These are phyloP conservation scores for Neolamprologus modestus DNA, from an alignment of 2,113 vertebrate genomes.

Conservation along the genomic window DNA sequence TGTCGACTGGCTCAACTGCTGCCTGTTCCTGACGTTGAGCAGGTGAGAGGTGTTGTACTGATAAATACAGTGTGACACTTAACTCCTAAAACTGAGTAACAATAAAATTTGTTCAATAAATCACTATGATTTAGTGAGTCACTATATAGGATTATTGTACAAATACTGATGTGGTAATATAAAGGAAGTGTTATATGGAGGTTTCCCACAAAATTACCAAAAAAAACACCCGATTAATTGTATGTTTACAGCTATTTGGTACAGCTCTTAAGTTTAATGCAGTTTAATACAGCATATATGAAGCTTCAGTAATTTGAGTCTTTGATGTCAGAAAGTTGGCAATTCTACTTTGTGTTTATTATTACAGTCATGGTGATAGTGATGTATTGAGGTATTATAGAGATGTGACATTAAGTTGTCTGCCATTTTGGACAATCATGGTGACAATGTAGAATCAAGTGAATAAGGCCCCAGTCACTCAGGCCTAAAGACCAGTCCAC, in stretches of 20 bases:
- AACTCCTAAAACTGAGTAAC: not conserved
- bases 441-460: not conserved
- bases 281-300: not conserved
- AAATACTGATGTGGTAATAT: not conserved
- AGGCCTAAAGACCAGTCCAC: not conserved
- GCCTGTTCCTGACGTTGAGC: slow-evolving; percentile 54
- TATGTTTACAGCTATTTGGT: not conserved
- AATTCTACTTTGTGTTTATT: not conserved
- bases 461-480: not conserved
- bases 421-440: not conserved
- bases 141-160: not conserved
- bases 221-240: not conserved
- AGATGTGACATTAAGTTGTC: not conserved
- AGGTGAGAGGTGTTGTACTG: slow-evolving; percentile 33
- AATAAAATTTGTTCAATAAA: not conserved
- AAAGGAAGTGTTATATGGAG: not conserved
- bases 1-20: slow-evolving; percentile 65
- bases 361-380: not conserved
- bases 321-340: not conserved
- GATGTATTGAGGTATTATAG: not conserved
- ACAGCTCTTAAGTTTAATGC: not conserved
- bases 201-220: not conserved
- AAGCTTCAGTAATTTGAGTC: not conserved
- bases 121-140: not conserved
- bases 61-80: not conserved